Base-by-base conservation (phyloP, 2,888 invertebrate species). In the Anticlea derivata region DNA sequence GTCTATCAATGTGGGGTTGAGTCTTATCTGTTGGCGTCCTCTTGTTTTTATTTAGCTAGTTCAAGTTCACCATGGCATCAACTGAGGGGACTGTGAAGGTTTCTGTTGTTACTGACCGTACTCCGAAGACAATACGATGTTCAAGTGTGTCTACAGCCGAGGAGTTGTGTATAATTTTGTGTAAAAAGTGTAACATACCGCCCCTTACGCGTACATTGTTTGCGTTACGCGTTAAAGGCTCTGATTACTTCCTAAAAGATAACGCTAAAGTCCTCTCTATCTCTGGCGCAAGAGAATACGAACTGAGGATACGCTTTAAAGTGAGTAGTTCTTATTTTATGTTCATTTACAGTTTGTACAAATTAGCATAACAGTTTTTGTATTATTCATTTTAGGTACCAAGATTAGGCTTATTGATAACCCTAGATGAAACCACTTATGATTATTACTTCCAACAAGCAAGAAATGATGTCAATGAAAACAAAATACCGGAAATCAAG, bases 361-460 rank as follows among this genome's bases (percentile, higher is more conserved):
- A 48, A 47, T 51, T 47, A 30, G 23, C 40, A 43, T 50, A 37
- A 34, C 24, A 41, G 24, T 20, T 22, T 8, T 29, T 34, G n/a
- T 22, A 44, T 37, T 22, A 57, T 13, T 10, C 11, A 8, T 35
- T n/a, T 41, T 46, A 91, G 91, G 92, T 94, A 17, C 93, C 94
- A 1, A 92, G 92, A 63, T 77, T 95, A 31, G 82, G 90, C 7
- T 90, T 92, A 61, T 80, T 96, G 38, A 92, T 92, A 65, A 92
- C 92, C 49, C 82, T 95, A 39, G 97, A 97, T 82, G 81, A 91
- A 37, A 92, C 92, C 45, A 95, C 97, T 0, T 97, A 96, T 75
- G 94, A 96, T 68, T 97, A 97, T 79, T 95, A 95, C 73, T 98
- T 96, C 74, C 94, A 94, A 80, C 97, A 97, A 93, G 95, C 95